A percentile compares a stretch with the other conserved stretches of the same genome.
These are phyloP conservation scores for Orchesellides sinensis DNA, from an alignment of 2,888 invertebrate species.

Conservation along the genomic window DNA sequence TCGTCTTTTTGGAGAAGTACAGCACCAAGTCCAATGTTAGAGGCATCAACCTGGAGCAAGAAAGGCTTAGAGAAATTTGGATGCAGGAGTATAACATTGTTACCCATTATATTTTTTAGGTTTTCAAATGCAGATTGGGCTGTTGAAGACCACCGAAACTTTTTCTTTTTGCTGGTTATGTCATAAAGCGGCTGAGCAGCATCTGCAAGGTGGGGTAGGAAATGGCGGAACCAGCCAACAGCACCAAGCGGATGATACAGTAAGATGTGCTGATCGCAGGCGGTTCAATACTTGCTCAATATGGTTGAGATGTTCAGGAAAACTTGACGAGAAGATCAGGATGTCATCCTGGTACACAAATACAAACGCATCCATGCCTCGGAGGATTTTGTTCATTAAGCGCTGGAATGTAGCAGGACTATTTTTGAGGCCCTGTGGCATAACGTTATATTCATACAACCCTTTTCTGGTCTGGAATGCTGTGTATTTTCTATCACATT, in stretches of 20 bases:
- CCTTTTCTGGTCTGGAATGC: slow-evolving; percentile 29
- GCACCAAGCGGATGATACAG: slow-evolving; percentile 50
- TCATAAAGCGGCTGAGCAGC: slow-evolving; percentile 52
- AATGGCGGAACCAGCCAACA: slow-evolving; percentile 68
- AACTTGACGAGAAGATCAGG: slow-evolving; percentile 66
- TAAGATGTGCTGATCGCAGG: slow-evolving; percentile 33
- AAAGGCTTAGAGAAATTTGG: slow-evolving; percentile 34
- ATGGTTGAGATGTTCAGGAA: slow-evolving; percentile 39
- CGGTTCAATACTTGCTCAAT: slow-evolving; percentile 31
- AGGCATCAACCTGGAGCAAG: slow-evolving; percentile 30
- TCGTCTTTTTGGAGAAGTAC: background rate
- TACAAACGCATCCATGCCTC: slow-evolving; percentile 7
- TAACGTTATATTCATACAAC: slow-evolving; percentile 9
- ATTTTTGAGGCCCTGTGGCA: slow-evolving; percentile 38
- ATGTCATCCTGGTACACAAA: slow-evolving; percentile 75
- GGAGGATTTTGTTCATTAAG: slow-evolving; percentile 15
- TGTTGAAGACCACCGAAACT: slow-evolving; percentile 52
- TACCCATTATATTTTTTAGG: slow-evolving; percentile 51
- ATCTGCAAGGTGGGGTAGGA: slow-evolving; percentile 59
- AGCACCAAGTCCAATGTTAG: background rate
- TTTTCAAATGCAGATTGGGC: slow-evolving; percentile 39
- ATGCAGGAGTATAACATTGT: slow-evolving; percentile 8
- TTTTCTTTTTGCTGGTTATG: slow-evolving; percentile 44
- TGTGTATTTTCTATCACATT: slow-evolving; percentile 16
- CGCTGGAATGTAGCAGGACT: slow-evolving; percentile 28